These are phyloP conservation scores for Charaxes varanes DNA, from an alignment of 1,140 invertebrate species.

Conservation along the genomic window DNA sequence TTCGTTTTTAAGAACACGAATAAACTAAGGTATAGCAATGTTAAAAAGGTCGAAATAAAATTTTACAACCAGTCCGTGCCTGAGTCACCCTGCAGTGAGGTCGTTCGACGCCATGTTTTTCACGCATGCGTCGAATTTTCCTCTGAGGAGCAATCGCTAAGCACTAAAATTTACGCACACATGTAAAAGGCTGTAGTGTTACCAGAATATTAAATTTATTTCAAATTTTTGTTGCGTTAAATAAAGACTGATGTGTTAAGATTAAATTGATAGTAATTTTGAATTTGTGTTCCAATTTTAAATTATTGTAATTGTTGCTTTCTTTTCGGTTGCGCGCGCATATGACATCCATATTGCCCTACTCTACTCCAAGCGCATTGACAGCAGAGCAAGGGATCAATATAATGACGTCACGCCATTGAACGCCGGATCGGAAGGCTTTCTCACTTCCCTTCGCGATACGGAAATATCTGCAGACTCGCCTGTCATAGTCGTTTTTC, in stretches of 20 bases:
- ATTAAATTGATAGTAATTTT: too few species aligned
- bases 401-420: constrained; percentile 66
- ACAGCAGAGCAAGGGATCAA: constrained; percentile 40
- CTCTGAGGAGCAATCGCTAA: constrained; percentile 50
- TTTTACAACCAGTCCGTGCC: constrained; percentile 29
- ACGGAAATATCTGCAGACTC: constrained; percentile 25
- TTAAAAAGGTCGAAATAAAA: constrained; percentile 5
- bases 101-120: constrained; percentile 56
- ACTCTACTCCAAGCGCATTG: constrained; percentile 32
- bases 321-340: constrained; percentile 26
- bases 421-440: constrained; percentile 32
- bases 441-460: constrained; percentile 28
- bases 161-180: constrained; percentile 21
- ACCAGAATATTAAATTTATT: too few species aligned
- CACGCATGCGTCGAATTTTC: constrained; percentile 60
- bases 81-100: constrained; percentile 57
- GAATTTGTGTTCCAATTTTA: too few species aligned
- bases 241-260: too few species aligned
- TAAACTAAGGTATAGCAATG: too few species aligned
- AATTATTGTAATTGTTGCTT: too few species aligned
- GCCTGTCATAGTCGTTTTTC: constrained; percentile 17
- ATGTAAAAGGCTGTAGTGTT: constrained; percentile 29
- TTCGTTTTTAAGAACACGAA: too few species aligned
- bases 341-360: constrained; percentile 14
- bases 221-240: too few species aligned